Percentiles rank a stretch among this genome's conserved stretches.
phyloP scores from a whole-genome alignment of 1,140 invertebrate genomes.

The Eumaeus atala region DNA sequence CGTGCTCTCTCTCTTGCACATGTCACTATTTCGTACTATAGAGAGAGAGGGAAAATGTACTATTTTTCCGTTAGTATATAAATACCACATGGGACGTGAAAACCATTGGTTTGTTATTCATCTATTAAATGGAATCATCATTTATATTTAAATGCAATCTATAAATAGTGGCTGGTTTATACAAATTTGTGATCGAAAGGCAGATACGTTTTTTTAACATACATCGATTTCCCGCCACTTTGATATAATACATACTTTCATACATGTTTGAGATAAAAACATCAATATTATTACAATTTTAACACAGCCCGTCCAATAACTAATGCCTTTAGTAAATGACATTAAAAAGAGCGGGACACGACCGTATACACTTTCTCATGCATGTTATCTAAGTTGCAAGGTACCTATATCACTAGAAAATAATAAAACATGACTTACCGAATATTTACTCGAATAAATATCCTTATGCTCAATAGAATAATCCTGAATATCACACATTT shows the following conservation, averaged over 20 bases:
- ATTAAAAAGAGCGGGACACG: constrained; percentile 72
- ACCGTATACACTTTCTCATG: constrained; percentile 62
- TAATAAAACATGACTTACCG: constrained; percentile 55
- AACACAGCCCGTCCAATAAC: background rate
- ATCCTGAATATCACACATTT: constrained; percentile 75
- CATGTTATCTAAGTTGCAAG: constrained; percentile 37
- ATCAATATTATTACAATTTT: constrained; percentile 4
- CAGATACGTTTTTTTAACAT: no score
- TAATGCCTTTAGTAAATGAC: constrained; percentile 36
- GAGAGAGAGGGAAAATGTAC: constrained; percentile 44
- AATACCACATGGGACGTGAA: constrained; percentile 25
- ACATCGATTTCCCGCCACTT: constrained; percentile 55
- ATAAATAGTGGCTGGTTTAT: no score
- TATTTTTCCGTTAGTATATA: constrained; percentile 47
- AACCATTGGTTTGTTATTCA: no score
- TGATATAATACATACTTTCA: constrained; percentile 15
- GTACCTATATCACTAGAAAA: constrained; percentile 26
- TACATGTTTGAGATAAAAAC: background rate
- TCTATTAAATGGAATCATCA: background rate
- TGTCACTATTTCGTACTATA: constrained; percentile 22
- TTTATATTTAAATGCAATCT: no score
- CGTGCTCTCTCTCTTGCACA: constrained; percentile 35
- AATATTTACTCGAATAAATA: constrained; percentile 74
- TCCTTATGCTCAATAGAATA: constrained; percentile 70
- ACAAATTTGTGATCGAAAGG: no score